Evolutionary conservation across 2,797 vertebrate genomes (phyloP), one percentile per base, ranked within the genome.

Genomic region (Sebastes nivosus): DNA sequence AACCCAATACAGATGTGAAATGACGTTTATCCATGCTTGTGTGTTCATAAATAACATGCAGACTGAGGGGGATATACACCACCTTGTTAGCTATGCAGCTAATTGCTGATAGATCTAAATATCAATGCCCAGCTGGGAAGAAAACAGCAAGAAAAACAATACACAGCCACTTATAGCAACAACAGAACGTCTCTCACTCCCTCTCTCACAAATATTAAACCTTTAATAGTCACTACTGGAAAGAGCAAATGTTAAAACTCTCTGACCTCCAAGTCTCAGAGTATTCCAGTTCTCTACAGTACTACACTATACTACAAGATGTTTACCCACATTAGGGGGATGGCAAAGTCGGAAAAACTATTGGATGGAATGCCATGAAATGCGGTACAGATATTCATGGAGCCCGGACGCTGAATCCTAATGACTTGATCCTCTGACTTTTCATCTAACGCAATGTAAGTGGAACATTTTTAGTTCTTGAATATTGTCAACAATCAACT

Each of bases 11-110:
- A 79, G 65, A 64, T 2, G 5, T 73, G 25, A 66, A 80, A 80
- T 79, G 60, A 30, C 55, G 76, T 85, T 77, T 81, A 75, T 82
- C 74, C 66, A 79, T 55, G 74, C 46, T 71, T 63, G 25, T 77
- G 24, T 72, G 36, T 75, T 75, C 55, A 80, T 72, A 75, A 77
- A 78, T 63, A 84, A 29, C 57, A 79, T 32, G 29, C 29, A 67
- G 70, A 75, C 70, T 55, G 27, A 70, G 78, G 80, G 55, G 6
- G 20, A n/a, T 5, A 52, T 77, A 32, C 8, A 69, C 8, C 58
- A 52, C 50, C 25, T 18, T 22, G 59, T 79, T 67, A 29, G 59
- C 38, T n/a, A 55, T 16, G 61, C 69, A 72, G 61, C 60, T 71
- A 72, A 59, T 63, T 57, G 36, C 59, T 74, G 50, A 79, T 75